A percentile compares a stretch with the other conserved stretches of the same genome.
phyloP scores from a whole-genome alignment of 2,113 vertebrate species.

The Alaudala cheleensis region DNA sequence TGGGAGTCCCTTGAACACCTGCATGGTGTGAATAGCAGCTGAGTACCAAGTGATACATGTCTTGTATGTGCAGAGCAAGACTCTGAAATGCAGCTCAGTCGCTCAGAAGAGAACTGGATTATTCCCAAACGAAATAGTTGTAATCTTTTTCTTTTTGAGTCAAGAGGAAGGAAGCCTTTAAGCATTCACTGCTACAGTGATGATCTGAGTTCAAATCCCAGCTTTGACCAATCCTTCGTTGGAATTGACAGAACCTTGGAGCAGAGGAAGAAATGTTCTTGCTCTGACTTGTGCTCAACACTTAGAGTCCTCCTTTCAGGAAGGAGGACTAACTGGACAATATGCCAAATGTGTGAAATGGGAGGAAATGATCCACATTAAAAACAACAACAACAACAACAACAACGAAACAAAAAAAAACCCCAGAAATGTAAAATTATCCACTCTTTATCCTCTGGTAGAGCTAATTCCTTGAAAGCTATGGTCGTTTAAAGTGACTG shows the following conservation, averaged over 20 bases:
- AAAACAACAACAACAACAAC: too few relatives aligned
- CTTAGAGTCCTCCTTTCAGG: not conserved
- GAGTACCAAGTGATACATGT: not conserved
- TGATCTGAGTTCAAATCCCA: not conserved
- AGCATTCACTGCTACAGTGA: not conserved
- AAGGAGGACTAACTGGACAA: not conserved
- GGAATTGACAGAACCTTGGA: not conserved
- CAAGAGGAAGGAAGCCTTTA: not conserved
- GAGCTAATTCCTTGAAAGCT: conserved; percentile 7
- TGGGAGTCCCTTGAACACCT: not conserved
- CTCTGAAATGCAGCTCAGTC: not conserved
- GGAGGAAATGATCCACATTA: not conserved
- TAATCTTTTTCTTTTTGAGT: not conserved
- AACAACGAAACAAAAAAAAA: too few relatives aligned
- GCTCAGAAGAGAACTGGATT: not conserved
- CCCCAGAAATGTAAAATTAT: not conserved
- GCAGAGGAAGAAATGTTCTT: not conserved
- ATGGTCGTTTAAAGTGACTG: not conserved
- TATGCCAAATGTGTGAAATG: not conserved
- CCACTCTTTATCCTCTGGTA: not conserved
- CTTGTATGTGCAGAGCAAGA: not conserved
- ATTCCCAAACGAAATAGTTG: not conserved
- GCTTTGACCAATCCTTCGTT: not conserved
- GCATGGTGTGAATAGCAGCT: not conserved
- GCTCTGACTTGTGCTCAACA: not conserved